Evolutionary conservation across 2,113 vertebrate genomes (phyloP).

Genomic region (Apistogramma diplotaenia): DNA sequence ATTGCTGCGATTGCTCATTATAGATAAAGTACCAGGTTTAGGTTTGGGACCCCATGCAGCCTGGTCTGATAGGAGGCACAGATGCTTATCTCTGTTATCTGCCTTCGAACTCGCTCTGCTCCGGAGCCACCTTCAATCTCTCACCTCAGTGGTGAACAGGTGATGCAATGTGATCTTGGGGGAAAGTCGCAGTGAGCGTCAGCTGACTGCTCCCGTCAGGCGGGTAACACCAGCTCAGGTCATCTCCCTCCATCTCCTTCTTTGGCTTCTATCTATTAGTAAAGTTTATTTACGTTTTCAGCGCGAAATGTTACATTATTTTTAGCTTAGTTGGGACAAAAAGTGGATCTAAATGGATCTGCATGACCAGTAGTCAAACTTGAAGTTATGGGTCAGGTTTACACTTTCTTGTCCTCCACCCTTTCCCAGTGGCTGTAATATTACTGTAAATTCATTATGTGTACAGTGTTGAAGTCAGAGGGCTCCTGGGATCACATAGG

Average conservation of each 20-base stretch:
- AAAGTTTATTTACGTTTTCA: background rate
- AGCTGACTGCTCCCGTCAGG: constrained; percentile 34
- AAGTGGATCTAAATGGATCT: background rate
- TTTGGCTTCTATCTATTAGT: background rate
- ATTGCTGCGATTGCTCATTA: constrained; percentile 58
- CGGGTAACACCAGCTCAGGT: background rate
- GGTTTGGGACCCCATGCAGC: constrained; percentile 47
- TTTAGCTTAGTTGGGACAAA: background rate
- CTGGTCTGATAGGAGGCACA: constrained; percentile 23
- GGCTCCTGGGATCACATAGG: background rate
- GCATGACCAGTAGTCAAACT: too few relatives aligned
- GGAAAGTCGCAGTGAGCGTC: constrained; percentile 12
- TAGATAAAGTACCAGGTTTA: constrained; percentile 59
- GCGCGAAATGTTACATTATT: background rate
- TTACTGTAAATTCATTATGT: background rate
- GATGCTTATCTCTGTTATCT: constrained; percentile 56
- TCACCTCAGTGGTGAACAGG: constrained; percentile 30
- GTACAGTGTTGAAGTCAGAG: background rate
- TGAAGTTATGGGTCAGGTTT: too few relatives aligned
- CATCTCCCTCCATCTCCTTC: background rate
- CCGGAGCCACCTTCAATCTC: constrained; percentile 45
- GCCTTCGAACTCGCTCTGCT: constrained; percentile 27
- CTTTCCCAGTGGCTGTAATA: background rate
- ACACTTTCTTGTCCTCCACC: background rate
- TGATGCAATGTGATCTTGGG: constrained; percentile 19